A percentile compares a stretch with the other conserved stretches of the same genome.
phyloP scores from a whole-genome alignment of 2,113 vertebrate genomes.

The Scomber scombrus region DNA sequence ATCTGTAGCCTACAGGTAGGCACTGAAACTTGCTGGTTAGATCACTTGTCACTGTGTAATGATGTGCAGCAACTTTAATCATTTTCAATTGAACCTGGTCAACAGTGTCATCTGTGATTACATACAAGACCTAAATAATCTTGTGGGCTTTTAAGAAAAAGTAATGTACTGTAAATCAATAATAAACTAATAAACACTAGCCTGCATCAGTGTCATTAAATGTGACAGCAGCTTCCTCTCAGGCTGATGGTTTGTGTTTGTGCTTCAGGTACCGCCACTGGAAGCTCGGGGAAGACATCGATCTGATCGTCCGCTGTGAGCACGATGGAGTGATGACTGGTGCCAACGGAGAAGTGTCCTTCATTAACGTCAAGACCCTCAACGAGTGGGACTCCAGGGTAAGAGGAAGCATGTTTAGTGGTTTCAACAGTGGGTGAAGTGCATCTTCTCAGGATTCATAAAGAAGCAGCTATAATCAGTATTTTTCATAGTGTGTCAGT shows the following conservation, averaged over 20 bases:
- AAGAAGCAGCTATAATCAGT: no score
- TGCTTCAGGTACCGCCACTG: slow-evolving; percentile 94
- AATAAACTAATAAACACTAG: no score
- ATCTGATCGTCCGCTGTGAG: slow-evolving; percentile 97
- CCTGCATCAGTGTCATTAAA: no score
- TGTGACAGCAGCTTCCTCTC: neutral
- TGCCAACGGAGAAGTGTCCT: slow-evolving; percentile 97
- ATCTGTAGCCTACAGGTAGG: slow-evolving; percentile 95
- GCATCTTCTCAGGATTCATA: no score
- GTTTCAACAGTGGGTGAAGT: no score
- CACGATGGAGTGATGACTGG: slow-evolving; percentile 98
- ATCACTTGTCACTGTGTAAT: neutral
- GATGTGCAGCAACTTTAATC: neutral
- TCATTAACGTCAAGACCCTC: slow-evolving; percentile 98
- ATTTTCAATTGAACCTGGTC: neutral
- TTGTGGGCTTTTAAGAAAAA: no score
- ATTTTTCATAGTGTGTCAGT: no score
- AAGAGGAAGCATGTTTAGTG: slow-evolving; percentile 26
- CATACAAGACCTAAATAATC: no score
- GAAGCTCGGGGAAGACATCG: slow-evolving; percentile 98
- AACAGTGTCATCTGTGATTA: no score
- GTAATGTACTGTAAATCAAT: no score
- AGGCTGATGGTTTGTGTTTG: neutral
- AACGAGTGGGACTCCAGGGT: slow-evolving; percentile 99
- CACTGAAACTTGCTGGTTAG: slow-evolving; percentile 37